Percentiles rank a stretch among this genome's conserved stretches.
phyloP scores from a whole-genome alignment of 2,113 vertebrate genomes.

The Catharus fuscescens region DNA sequence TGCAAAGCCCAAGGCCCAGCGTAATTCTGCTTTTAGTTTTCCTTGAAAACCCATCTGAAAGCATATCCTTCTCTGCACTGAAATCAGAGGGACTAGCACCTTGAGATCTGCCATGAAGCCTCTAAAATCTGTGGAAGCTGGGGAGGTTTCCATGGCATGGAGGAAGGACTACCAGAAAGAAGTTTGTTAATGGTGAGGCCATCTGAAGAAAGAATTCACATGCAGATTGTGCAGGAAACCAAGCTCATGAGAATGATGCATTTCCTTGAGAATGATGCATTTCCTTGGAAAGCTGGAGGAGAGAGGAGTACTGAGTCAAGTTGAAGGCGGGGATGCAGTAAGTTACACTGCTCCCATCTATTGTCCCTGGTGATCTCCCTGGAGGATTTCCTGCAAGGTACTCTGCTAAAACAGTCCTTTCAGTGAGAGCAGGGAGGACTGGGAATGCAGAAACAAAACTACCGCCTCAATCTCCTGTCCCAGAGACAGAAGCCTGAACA shows the following conservation, averaged over 20 bases:
- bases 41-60: background rate
- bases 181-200: background rate
- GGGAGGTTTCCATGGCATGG: background rate
- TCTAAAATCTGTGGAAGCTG: background rate
- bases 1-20: background rate
- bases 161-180: background rate
- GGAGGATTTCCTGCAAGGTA: background rate
- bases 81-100: background rate
- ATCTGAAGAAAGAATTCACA: background rate
- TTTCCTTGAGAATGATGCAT: background rate
- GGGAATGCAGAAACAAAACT: background rate
- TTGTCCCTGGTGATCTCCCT: background rate
- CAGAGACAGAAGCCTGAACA: background rate
- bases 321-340: background rate
- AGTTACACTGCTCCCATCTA: background rate
- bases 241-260: background rate
- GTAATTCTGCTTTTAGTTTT: background rate
- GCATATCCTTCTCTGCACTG: background rate
- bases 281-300: background rate
- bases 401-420: background rate
- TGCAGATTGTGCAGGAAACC: background rate
- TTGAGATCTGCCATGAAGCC: background rate
- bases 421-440: background rate
- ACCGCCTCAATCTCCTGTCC: fast-evolving
- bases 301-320: fast-evolving